Base-by-base conservation (phyloP, 1,140 invertebrate species). In the Pseudobourletiella spinata region DNA sequence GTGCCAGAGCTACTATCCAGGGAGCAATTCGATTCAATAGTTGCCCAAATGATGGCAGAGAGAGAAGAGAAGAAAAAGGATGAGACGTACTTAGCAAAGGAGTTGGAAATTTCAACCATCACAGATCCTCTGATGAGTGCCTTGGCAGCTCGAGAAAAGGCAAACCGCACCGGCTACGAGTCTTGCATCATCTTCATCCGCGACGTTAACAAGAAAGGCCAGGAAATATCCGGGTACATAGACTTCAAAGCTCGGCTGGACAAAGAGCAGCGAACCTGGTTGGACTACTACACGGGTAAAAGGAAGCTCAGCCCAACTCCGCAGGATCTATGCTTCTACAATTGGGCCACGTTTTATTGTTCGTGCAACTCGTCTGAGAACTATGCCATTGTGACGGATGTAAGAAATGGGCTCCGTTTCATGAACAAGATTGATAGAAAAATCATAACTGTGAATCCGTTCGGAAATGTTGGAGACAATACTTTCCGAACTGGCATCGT, bases 191-290 rank as follows among this genome's bases (percentile, higher is more conserved):
- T 67, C 18, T 67, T 59, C 30, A 46, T 67, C n/a, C 42, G 65
- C 22, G 46, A 54, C 25, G 43, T 28, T 8, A 63, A 57, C 44
- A 59, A 59, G 29, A 67, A 64, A 39, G 55, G 57, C 16, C 61
- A 67, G 15, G 65, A 67, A 28, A 43, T 67, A 20, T 67, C 65
- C 3, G 65, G 55, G 1, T 67, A 44, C n/a, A 63, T 67, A 57
- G 65, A 67, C 61, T 63, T 64, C 20, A 30, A 54, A 29, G 57
- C 35, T 0, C 1, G 51, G 18, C n/a, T 64, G 57, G 54, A 59
- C 26, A 54, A 43, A 20, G 63, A 64, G 8, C 30, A 44, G 24
- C 50, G 22, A 24, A 39, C 54, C 6, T 63, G 61, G 61, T 51
- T 57, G 29, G 61, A 59, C 22, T 66, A 63, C 35, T 66, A 59